Percentiles rank a stretch among this genome's conserved stretches.
These are phyloP conservation scores for Trididemnum clinides DNA, from an alignment of 23 tunicate genomes.

Conservation along the genomic window DNA sequence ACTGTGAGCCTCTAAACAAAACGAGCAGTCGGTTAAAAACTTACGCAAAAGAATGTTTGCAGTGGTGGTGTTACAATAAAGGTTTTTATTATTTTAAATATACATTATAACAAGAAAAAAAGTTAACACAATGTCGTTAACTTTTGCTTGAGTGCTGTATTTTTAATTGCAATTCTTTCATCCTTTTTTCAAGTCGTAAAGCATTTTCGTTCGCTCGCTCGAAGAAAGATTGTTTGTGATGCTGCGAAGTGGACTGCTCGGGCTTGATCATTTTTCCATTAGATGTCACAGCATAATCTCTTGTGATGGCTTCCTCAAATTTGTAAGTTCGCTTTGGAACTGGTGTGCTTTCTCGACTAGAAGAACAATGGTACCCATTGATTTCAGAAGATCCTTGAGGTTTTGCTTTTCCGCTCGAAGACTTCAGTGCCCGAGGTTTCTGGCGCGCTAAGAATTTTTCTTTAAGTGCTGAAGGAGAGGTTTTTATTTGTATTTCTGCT, in stretches of 20 bases:
- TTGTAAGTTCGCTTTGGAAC: conserved; percentile 46
- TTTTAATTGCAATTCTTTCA: conserved; percentile 39
- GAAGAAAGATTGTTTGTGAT: background rate
- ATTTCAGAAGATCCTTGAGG: background rate
- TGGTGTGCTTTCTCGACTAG: background rate
- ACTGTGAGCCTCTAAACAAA: too few relatives aligned
- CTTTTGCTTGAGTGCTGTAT: background rate
- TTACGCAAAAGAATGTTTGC: too few relatives aligned
- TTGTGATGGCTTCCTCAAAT: conserved; percentile 11
- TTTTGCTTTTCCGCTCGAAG: background rate
- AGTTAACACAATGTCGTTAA: too few relatives aligned
- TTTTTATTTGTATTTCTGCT: conserved; percentile 49
- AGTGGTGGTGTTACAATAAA: too few relatives aligned
- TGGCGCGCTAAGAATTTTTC: conserved; percentile 64
- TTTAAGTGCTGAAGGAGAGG: conserved; percentile 78
- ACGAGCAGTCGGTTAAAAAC: too few relatives aligned
- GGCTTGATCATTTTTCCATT: background rate
- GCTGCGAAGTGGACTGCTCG: background rate
- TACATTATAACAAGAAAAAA: too few relatives aligned
- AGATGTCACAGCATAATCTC: conserved; percentile 8
- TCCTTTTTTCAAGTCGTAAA: conserved; percentile 39
- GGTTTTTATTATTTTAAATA: too few relatives aligned
- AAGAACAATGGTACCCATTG: background rate
- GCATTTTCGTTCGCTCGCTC: conserved; percentile 33
- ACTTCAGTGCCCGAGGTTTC: conserved; percentile 7